Percentiles rank a stretch among this genome's conserved stretches.
Conservation (phyloP, 2,113 vertebrate genomes). For the Ophthalmolycus amberensis region DNA sequence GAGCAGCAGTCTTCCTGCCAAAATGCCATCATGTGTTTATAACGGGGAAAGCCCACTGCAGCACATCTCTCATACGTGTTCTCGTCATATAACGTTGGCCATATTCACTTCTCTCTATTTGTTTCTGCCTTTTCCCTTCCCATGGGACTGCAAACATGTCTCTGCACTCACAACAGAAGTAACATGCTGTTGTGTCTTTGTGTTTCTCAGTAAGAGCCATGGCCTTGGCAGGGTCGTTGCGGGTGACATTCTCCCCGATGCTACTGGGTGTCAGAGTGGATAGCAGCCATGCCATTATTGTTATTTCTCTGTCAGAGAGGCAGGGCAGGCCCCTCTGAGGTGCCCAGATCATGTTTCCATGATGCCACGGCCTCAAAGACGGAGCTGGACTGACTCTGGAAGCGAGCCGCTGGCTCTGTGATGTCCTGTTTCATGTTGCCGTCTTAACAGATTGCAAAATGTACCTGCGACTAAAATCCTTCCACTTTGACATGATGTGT, state of each 20-base stretch:
- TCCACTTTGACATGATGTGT: slow-evolving; percentile 4
- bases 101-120: slow-evolving; percentile 32
- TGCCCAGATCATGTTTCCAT: slow-evolving; percentile 64
- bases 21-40: slow-evolving; percentile 75
- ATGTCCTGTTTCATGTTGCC: slow-evolving; percentile 18
- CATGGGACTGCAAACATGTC: background rate
- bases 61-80: slow-evolving; percentile 31
- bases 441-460: background rate
- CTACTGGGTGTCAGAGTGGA: slow-evolving; percentile 33
- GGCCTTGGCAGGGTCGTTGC: slow-evolving; percentile 40
- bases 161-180: background rate
- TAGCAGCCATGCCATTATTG: slow-evolving; percentile 56
- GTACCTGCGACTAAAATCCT: background rate
- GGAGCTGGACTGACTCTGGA: slow-evolving; percentile 35
- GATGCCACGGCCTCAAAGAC: slow-evolving; percentile 52
- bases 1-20: slow-evolving; percentile 68
- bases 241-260: slow-evolving; percentile 64
- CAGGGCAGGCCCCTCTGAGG: slow-evolving; percentile 33
- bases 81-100: slow-evolving; percentile 5
- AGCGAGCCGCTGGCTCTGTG: slow-evolving; percentile 15
- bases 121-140: slow-evolving; percentile 3
- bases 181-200: background rate
- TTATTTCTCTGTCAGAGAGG: slow-evolving; percentile 55
- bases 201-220: slow-evolving; percentile 36
- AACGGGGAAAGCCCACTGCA: slow-evolving; percentile 74